Percentiles rank a stretch among this genome's conserved stretches.
Evolutionary conservation across 2,888 invertebrate genomes (phyloP).

Genomic region (Cantharis rustica): DNA sequence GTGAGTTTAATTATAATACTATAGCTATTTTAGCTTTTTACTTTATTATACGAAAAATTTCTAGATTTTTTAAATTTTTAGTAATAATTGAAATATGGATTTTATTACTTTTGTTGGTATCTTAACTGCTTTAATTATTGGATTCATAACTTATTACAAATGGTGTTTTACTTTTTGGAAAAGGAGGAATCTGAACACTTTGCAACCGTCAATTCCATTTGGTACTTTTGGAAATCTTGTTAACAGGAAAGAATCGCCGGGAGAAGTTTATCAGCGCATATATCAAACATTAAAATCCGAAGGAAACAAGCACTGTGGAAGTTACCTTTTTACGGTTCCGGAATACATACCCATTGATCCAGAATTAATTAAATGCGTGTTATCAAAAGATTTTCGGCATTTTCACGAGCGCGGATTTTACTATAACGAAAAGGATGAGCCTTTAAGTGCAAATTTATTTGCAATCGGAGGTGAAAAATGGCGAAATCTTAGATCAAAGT

Average conservation of each 20-base stretch:
- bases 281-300: conserved; percentile 8
- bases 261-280: conserved; percentile 1
- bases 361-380: conserved; percentile 52
- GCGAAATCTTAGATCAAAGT: conserved; percentile 57
- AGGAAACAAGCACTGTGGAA: conserved; percentile 18
- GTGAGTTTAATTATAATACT: too few relatives aligned
- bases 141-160: conserved; percentile 7
- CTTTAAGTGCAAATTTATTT: conserved; percentile 50
- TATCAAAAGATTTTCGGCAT: conserved; percentile 55
- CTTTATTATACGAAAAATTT: too few relatives aligned
- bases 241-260: conserved; percentile 11
- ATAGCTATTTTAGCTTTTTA: not conserved
- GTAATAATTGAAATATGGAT: not conserved
- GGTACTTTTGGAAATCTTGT: conserved; percentile 20
- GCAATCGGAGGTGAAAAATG: conserved; percentile 56
- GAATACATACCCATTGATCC: conserved; percentile 42
- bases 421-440: conserved; percentile 51
- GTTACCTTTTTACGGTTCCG: conserved; percentile 21
- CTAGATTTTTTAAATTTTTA: not conserved
- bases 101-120: not conserved
- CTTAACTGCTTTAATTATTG: not conserved
- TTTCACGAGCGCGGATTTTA: conserved; percentile 55
- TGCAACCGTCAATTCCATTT: conserved; percentile 11
- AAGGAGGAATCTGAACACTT: conserved; percentile 10
- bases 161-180: conserved; percentile 31